Conservation (phyloP, 2,888 invertebrate genomes). For the Dryomyza anilis region DNA sequence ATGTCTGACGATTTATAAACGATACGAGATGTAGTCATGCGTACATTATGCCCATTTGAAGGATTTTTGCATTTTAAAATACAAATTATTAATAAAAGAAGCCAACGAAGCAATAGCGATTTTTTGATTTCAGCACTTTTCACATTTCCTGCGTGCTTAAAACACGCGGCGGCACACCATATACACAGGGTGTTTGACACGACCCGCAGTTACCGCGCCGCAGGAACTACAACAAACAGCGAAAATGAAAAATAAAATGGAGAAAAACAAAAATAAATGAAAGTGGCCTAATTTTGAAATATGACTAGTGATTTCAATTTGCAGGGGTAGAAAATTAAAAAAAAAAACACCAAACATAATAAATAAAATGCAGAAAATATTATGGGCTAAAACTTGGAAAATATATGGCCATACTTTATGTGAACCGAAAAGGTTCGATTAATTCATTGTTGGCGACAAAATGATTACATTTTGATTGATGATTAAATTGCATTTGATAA, state of each 20-base stretch:
- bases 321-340: conserved; percentile 12
- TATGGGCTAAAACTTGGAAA: too few species aligned
- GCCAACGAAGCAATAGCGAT: conserved; percentile 13
- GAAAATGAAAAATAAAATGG: background rate
- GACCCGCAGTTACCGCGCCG: background rate
- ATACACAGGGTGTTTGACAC: background rate
- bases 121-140: background rate
- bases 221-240: background rate
- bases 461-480: too few species aligned
- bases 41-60: too few species aligned
- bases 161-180: background rate
- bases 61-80: conserved; percentile 23
- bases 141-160: background rate
- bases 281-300: conserved; percentile 32
- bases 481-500: too few species aligned
- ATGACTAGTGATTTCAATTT: conserved; percentile 29
- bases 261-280: conserved; percentile 15
- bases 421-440: too few species aligned
- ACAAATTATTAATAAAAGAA: conserved; percentile 17
- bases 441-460: too few species aligned
- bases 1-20: too few species aligned
- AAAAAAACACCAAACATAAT: background rate
- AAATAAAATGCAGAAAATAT: background rate
- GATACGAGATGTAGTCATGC: too few species aligned
- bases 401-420: too few species aligned